These are phyloP conservation scores for Strigamia crassipes DNA, from an alignment of 2,888 invertebrate genomes.

Conservation along the genomic window DNA sequence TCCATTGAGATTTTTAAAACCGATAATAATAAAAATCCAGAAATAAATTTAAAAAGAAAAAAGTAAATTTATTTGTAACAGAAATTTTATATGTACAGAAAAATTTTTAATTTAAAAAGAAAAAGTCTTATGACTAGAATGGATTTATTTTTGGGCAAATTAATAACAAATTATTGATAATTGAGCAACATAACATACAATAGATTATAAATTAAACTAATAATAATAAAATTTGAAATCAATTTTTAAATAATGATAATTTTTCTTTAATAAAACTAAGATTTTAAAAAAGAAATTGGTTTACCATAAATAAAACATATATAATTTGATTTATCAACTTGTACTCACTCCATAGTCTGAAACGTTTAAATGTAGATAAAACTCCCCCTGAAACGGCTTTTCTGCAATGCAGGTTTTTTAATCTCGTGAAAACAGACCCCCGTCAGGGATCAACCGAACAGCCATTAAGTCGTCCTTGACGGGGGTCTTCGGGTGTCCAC, in stretches of 20 bases:
- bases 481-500: slow-evolving; percentile 90
- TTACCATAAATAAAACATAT: background rate
- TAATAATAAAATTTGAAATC: background rate
- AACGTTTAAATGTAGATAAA: background rate
- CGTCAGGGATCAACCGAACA: background rate
- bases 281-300: too few relatives aligned
- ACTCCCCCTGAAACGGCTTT: slow-evolving; percentile 12
- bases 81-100: background rate
- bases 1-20: background rate
- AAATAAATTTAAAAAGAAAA: background rate
- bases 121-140: background rate
- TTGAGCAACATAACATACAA: background rate
- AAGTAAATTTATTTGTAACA: slow-evolving; percentile 10
- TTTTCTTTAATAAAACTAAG: too few relatives aligned
- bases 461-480: slow-evolving; percentile 55
- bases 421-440: background rate
- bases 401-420: background rate
- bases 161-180: background rate
- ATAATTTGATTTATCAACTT: background rate
- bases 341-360: background rate
- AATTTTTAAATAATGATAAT: too few relatives aligned
- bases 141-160: background rate
- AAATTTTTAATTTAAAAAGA: background rate
- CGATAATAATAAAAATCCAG: background rate
- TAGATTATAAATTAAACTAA: background rate